These are phyloP conservation scores for Fragum fragum DNA, from an alignment of 2,888 invertebrate genomes.

Conservation along the genomic window DNA sequence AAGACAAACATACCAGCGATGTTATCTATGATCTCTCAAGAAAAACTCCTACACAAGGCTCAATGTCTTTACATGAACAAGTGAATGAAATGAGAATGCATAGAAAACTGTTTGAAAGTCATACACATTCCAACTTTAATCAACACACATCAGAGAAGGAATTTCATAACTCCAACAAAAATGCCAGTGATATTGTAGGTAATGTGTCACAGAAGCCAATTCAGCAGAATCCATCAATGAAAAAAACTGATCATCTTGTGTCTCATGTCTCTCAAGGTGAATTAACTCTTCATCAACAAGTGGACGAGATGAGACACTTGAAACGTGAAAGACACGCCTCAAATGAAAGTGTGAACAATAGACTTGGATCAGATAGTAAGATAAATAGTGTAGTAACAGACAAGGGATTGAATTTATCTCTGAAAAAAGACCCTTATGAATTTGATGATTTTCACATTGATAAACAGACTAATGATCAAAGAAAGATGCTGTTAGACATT, in stretches of 20 bases:
- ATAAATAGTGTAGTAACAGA: neutral
- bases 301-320: slow-evolving; percentile 24
- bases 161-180: no score
- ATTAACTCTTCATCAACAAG: slow-evolving; percentile 23
- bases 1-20: no score
- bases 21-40: neutral
- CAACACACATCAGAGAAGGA: no score
- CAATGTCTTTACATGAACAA: neutral
- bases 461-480: neutral
- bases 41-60: neutral
- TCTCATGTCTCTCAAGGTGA: neutral
- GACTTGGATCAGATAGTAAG: neutral
- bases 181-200: no score
- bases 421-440: slow-evolving; percentile 23
- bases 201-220: no score
- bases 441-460: neutral
- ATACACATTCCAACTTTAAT: no score
- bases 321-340: slow-evolving; percentile 32
- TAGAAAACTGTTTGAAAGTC: neutral
- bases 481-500: neutral
- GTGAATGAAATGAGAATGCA: neutral
- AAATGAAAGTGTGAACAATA: neutral
- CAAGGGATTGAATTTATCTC: neutral
- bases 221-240: no score
- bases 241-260: no score